A percentile compares a stretch with the other conserved stretches of the same genome.
Evolutionary conservation across 1,140 invertebrate species (phyloP).

Genomic region (Drosophila albomicans): DNA sequence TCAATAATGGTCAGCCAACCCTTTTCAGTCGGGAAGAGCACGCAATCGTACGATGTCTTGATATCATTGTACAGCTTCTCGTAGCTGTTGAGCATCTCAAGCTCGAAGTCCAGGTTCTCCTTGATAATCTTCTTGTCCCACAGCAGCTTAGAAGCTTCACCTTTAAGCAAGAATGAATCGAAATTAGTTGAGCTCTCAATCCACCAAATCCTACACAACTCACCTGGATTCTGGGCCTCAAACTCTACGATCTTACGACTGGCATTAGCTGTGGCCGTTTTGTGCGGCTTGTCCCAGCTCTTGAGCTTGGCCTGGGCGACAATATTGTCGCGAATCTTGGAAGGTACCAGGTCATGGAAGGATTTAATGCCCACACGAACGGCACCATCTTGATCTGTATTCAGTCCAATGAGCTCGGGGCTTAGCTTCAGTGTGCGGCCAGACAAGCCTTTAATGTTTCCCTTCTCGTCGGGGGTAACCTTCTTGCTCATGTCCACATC

Average conservation of each 20-base stretch:
- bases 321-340: conserved; percentile 93
- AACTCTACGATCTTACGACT: conserved; percentile 90
- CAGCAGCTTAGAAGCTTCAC: conserved; percentile 66
- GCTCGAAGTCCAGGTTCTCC: conserved; percentile 94
- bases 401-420: conserved; percentile 57
- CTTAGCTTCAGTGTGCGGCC: conserved; percentile 92
- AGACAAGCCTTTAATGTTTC: conserved; percentile 93
- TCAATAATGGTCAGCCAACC: conserved; percentile 88
- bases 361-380: conserved; percentile 95
- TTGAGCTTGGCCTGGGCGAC: conserved; percentile 93
- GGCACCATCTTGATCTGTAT: conserved; percentile 86
- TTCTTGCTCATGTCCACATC: conserved; percentile 96
- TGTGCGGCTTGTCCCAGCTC: conserved; percentile 94
- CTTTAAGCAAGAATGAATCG: background rate
- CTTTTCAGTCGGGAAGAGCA: conserved; percentile 93
- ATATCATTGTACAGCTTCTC: conserved; percentile 96
- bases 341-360: conserved; percentile 94
- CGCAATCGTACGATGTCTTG: conserved; percentile 96
- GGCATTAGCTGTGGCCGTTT: conserved; percentile 91
- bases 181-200: background rate
- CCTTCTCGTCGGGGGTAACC: conserved; percentile 90
- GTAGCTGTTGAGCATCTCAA: conserved; percentile 92
- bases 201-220: background rate
- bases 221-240: conserved; percentile 87
- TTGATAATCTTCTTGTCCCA: conserved; percentile 92